Evolutionary conservation across 2,888 invertebrate species (phyloP).

Genomic region (Euplexia lucipara): DNA sequence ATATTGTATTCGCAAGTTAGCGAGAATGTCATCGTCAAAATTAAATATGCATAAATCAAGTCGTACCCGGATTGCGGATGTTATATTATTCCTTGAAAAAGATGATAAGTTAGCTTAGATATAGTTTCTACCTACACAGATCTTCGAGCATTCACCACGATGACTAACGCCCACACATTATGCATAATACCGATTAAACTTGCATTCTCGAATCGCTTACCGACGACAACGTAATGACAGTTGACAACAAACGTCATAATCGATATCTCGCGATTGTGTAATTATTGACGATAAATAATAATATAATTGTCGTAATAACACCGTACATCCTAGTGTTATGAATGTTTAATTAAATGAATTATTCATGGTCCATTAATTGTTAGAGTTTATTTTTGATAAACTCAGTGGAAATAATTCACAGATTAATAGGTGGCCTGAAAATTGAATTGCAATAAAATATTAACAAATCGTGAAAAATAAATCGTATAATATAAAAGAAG

Average conservation of each 20-base stretch:
- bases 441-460: no score
- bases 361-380: conserved; percentile 36
- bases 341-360: conserved; percentile 57
- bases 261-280: conserved; percentile 39
- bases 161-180: conserved; percentile 40
- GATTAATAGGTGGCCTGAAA: no score
- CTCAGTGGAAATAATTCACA: no score
- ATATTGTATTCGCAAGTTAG: conserved; percentile 1
- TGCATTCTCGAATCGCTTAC: conserved; percentile 35
- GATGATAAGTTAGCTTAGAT: conserved; percentile 25
- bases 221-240: conserved; percentile 33
- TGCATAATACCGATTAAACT: conserved; percentile 37
- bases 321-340: conserved; percentile 55
- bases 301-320: conserved; percentile 67
- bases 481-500: not conserved
- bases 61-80: conserved; percentile 29
- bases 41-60: conserved; percentile 34
- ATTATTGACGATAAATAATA: conserved; percentile 71
- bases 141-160: conserved; percentile 26
- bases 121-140: conserved; percentile 17
- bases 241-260: conserved; percentile 50
- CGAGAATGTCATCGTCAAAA: conserved; percentile 38
- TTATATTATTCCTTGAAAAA: conserved; percentile 32
- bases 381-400: no score
- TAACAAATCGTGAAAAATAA: no score